A percentile compares a stretch with the other conserved stretches of the same genome.
phyloP scores from a whole-genome alignment of 2,888 invertebrate species.

The Watsonalla cultraria region DNA sequence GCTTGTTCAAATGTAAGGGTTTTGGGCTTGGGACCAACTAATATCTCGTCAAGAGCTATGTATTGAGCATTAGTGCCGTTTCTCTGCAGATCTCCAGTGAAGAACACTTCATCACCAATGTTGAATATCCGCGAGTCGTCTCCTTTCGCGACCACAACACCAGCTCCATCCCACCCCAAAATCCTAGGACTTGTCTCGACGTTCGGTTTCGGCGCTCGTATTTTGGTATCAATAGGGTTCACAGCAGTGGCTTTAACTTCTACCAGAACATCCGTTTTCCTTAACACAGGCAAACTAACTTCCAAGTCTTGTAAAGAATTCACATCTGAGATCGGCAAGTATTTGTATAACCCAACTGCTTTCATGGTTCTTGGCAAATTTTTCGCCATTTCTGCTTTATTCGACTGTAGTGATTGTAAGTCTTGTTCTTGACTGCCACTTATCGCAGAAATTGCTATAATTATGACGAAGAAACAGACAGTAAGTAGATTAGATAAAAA shows the following conservation, averaged over 20 bases:
- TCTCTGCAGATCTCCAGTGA: conserved; percentile 50
- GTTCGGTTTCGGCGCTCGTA: conserved; percentile 53
- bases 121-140: conserved; percentile 39
- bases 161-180: conserved; percentile 66
- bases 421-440: background rate
- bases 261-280: conserved; percentile 50
- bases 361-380: conserved; percentile 58
- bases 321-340: conserved; percentile 55
- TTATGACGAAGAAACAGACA: background rate
- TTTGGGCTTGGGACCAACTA: conserved; percentile 56
- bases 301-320: conserved; percentile 58
- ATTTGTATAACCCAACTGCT: conserved; percentile 64
- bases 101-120: conserved; percentile 63
- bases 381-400: conserved; percentile 14
- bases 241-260: conserved; percentile 63
- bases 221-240: conserved; percentile 64
- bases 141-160: conserved; percentile 54
- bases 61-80: conserved; percentile 64
- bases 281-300: conserved; percentile 45
- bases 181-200: conserved; percentile 49
- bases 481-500: background rate
- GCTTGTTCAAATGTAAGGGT: conserved; percentile 60
- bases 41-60: conserved; percentile 50
- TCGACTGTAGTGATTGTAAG: background rate
- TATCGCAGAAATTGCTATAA: background rate